Evolutionary conservation across 2,888 invertebrate species (phyloP).

Genomic region (Myathropa florea): DNA sequence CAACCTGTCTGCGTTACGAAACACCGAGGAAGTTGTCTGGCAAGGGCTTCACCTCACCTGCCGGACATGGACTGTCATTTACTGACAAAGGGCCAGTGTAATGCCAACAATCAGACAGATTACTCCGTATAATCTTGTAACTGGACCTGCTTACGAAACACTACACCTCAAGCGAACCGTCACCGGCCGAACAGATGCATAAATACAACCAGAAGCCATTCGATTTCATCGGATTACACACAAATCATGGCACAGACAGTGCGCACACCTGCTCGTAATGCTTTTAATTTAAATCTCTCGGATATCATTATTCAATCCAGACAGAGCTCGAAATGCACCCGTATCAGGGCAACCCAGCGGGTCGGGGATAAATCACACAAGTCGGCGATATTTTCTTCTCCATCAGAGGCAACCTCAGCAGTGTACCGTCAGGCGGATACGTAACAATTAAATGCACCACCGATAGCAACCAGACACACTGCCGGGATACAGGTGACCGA

Average conservation of each 20-base stretch:
- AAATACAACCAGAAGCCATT: conserved; percentile 32
- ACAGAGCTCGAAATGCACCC: neutral
- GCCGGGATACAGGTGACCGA: neutral
- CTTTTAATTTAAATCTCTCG: conserved; percentile 60
- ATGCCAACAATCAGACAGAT: conserved; percentile 48
- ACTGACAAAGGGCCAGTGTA: conserved; percentile 36
- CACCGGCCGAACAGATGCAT: neutral
- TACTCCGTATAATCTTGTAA: conserved; percentile 40
- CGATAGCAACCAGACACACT: neutral
- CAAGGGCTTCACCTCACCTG: neutral
- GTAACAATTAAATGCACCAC: conserved; percentile 9
- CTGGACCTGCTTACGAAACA: conserved; percentile 31
- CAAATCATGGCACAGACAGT: conserved; percentile 43
- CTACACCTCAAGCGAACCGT: neutral
- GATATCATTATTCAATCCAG: conserved; percentile 43
- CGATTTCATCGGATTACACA: conserved; percentile 43
- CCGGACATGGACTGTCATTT: conserved; percentile 3
- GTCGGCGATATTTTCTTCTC: conserved; percentile 21
- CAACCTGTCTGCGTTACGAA: neutral
- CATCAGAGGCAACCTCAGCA: neutral
- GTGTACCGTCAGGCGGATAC: conserved; percentile 5
- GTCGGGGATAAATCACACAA: conserved; percentile 42
- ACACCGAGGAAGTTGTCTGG: neutral
- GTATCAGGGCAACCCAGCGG: conserved; percentile 9
- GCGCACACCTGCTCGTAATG: conserved; percentile 20